Evolutionary conservation across 2,888 invertebrate species (phyloP).

Genomic region (Meghimatium bilineatum): DNA sequence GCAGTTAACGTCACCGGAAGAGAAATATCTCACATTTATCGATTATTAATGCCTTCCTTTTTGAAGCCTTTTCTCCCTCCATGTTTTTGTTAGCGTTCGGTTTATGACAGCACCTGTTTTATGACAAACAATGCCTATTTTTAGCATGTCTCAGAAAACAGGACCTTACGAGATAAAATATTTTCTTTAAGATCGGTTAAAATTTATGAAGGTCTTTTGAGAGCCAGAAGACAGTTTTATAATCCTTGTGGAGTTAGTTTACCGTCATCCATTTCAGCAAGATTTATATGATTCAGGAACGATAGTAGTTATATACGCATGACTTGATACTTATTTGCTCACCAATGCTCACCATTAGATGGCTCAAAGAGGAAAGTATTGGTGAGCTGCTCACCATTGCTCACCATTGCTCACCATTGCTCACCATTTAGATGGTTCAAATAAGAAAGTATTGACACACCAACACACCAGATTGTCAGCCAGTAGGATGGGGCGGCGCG

Average conservation of each 20-base stretch:
- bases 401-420: too few species aligned
- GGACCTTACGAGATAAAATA: not conserved
- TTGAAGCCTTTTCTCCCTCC: not conserved
- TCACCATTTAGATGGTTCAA: too few species aligned
- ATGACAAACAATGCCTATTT: not conserved
- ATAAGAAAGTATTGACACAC: too few species aligned
- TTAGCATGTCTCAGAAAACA: not conserved
- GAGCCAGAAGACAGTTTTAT: slow-evolving; percentile 15
- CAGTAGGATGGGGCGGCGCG: too few species aligned
- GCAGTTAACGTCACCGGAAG: slow-evolving; percentile 29
- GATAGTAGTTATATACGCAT: too few species aligned
- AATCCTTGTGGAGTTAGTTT: not conserved
- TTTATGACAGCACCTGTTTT: slow-evolving; percentile 28
- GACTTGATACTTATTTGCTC: too few species aligned
- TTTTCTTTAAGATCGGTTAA: slow-evolving; percentile 10
- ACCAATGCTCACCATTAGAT: too few species aligned
- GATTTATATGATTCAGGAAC: too few species aligned
- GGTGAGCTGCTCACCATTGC: too few species aligned
- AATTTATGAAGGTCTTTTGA: slow-evolving; percentile 20
- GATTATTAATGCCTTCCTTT: slow-evolving; percentile 35
- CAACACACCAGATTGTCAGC: too few species aligned
- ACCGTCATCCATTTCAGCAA: too few species aligned
- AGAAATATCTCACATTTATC: slow-evolving; percentile 29
- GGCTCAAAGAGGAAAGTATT: too few species aligned
- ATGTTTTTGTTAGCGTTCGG: not conserved